These are phyloP conservation scores for Notarius quadriscutis DNA, from an alignment of 2,113 vertebrate genomes.

Conservation along the genomic window DNA sequence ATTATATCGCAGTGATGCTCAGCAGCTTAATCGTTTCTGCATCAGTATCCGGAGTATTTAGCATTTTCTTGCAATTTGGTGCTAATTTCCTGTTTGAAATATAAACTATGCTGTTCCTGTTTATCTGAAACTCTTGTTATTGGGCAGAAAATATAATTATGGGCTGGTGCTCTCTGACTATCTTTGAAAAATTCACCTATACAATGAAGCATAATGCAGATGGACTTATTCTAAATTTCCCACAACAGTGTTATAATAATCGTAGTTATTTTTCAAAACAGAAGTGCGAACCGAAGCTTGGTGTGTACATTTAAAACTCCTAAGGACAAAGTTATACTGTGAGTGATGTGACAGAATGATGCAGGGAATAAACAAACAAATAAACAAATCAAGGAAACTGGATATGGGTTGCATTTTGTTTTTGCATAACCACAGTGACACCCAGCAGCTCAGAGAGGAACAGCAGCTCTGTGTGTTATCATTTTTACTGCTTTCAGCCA, in stretches of 20 bases:
- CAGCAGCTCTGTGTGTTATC: conserved; percentile 45
- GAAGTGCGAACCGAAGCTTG: not conserved
- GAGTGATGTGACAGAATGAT: not conserved
- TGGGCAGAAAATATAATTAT: not conserved
- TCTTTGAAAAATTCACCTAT: not conserved
- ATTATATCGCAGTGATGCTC: not conserved
- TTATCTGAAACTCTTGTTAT: not conserved
- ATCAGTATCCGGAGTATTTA: not conserved
- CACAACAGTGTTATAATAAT: not conserved
- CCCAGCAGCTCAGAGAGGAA: not conserved
- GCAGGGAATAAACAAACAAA: not conserved
- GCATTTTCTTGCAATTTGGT: not conserved
- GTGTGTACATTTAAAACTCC: not conserved
- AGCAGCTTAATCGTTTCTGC: not conserved
- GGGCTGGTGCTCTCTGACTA: not conserved
- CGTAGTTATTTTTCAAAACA: not conserved
- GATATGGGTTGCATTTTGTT: not conserved
- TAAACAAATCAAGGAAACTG: not conserved
- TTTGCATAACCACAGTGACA: conserved; percentile 9
- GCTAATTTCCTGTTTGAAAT: not conserved
- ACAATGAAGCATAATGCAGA: not conserved
- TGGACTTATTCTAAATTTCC: not conserved
- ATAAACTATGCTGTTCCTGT: too few relatives aligned
- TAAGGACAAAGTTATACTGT: not conserved
- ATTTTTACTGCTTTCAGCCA: not conserved